phyloP scores from a whole-genome alignment of 2,797 vertebrate species.

The Sebastes kiyomatsui region DNA sequence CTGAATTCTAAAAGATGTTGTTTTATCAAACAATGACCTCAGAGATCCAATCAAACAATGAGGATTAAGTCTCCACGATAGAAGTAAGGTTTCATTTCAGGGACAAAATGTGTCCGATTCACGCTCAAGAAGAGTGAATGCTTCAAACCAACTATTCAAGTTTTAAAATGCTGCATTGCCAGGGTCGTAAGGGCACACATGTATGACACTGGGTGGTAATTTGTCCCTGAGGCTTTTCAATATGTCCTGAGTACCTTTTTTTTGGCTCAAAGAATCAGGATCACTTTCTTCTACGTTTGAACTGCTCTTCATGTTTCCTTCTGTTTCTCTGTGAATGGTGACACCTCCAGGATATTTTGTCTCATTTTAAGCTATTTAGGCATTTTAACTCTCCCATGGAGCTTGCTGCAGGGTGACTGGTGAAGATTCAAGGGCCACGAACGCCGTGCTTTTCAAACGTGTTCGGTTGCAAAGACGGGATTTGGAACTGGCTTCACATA shows the following conservation, averaged over 20 bases:
- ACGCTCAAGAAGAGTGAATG: not conserved
- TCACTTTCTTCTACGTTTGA: slow-evolving; percentile 35
- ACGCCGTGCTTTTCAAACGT: slow-evolving; percentile 7
- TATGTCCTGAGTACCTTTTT: slow-evolving; percentile 8
- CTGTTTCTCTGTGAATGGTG: slow-evolving; percentile 28
- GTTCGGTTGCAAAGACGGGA: slow-evolving; percentile 19
- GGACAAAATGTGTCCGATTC: not conserved
- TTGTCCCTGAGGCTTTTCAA: slow-evolving; percentile 23
- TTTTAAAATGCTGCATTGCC: not conserved
- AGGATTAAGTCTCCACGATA: not conserved
- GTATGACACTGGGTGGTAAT: slow-evolving; percentile 14
- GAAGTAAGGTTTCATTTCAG: not conserved
- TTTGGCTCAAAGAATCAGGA: slow-evolving; percentile 11
- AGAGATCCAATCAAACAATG: not conserved
- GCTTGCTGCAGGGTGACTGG: slow-evolving; percentile 14
- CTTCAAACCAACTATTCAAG: not conserved
- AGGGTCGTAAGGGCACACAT: not conserved
- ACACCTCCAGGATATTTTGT: slow-evolving; percentile 47
- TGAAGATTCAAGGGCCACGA: slow-evolving; percentile 17
- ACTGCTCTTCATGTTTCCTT: slow-evolving; percentile 25
- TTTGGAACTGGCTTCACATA: slow-evolving; percentile 12
- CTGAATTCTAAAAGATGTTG: not conserved
- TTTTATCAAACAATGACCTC: slow-evolving; percentile 4
- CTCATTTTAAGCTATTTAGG: slow-evolving; percentile 47
- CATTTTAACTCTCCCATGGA: slow-evolving; percentile 15